Evolutionary conservation across 2,113 vertebrate genomes (phyloP).

Genomic region (Oophaga pumilio): DNA sequence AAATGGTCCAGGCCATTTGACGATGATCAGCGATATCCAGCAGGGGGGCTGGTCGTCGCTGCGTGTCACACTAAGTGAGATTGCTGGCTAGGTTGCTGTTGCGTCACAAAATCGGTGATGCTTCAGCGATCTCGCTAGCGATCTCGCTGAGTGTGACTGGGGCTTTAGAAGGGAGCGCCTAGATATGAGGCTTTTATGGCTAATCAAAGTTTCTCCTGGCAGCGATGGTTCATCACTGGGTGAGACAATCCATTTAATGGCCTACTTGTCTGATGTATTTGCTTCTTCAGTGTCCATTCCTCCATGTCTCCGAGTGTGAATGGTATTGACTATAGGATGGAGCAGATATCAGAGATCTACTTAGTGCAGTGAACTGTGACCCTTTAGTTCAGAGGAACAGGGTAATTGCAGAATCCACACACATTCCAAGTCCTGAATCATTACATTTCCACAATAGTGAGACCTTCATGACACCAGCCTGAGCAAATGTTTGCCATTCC

Average conservation of each 20-base stretch:
- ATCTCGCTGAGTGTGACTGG: too few species aligned
- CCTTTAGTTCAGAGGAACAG: neutral
- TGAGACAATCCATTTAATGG: neutral
- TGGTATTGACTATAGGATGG: neutral
- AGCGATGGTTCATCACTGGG: too few species aligned
- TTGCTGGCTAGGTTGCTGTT: too few species aligned
- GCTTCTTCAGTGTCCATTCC: neutral
- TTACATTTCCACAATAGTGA: constrained; percentile 19
- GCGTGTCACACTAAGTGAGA: too few species aligned
- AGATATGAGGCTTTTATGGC: too few species aligned
- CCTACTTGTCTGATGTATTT: neutral
- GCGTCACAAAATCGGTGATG: too few species aligned
- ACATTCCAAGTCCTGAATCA: constrained; percentile 7
- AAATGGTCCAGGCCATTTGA: too few species aligned
- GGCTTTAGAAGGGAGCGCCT: too few species aligned
- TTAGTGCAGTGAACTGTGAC: neutral
- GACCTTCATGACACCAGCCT: constrained; percentile 18
- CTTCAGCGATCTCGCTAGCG: too few species aligned
- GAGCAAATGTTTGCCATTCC: constrained; percentile 30
- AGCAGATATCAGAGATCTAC: neutral
- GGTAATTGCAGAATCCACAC: neutral
- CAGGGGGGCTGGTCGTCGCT: too few species aligned
- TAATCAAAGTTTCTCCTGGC: too few species aligned
- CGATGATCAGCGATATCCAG: too few species aligned
- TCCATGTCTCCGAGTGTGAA: neutral